A percentile compares a stretch with the other conserved stretches of the same genome.
Evolutionary conservation across 1,140 invertebrate genomes (phyloP).

Genomic region (Drosophila sechellia): DNA sequence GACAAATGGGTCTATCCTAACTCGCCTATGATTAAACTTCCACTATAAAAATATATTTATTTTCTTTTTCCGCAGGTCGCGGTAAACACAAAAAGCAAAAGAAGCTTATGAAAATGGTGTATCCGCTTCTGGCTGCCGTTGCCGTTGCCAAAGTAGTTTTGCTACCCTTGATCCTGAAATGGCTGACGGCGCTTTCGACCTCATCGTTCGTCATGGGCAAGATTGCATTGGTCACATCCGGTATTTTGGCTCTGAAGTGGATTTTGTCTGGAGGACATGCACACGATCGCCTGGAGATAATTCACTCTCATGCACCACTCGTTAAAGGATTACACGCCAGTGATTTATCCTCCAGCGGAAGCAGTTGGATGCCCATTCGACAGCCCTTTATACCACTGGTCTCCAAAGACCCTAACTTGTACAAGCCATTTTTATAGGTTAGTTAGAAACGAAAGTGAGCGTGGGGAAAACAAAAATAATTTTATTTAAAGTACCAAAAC

Average conservation of each 20-base stretch:
- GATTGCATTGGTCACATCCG: constrained; percentile 85
- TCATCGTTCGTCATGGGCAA: constrained; percentile 87
- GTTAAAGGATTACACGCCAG: constrained; percentile 43
- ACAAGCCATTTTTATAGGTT: constrained; percentile 71
- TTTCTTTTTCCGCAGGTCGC: constrained; percentile 44
- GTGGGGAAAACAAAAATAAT: not conserved
- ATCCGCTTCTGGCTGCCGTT: constrained; percentile 87
- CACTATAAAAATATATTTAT: too few species aligned
- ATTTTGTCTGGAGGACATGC: constrained; percentile 55
- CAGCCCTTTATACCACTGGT: constrained; percentile 70
- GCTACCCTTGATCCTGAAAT: constrained; percentile 87
- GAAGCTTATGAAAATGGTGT: constrained; percentile 69
- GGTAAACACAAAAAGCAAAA: constrained; percentile 69
- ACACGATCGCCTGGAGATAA: constrained; percentile 67
- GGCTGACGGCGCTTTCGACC: constrained; percentile 87
- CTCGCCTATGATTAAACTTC: too few species aligned
- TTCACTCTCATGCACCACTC: constrained; percentile 61
- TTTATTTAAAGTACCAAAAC: not conserved
- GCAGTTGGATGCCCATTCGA: constrained; percentile 56
- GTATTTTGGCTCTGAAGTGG: constrained; percentile 84
- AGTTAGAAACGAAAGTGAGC: not conserved
- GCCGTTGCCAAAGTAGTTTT: constrained; percentile 87
- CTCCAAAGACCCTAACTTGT: constrained; percentile 57
- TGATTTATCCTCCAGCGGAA: constrained; percentile 60
- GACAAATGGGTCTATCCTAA: too few species aligned